Percentiles rank a stretch among this genome's conserved stretches.
Conservation (phyloP, 2,888 invertebrate genomes). For the Drosophila algonquin region DNA sequence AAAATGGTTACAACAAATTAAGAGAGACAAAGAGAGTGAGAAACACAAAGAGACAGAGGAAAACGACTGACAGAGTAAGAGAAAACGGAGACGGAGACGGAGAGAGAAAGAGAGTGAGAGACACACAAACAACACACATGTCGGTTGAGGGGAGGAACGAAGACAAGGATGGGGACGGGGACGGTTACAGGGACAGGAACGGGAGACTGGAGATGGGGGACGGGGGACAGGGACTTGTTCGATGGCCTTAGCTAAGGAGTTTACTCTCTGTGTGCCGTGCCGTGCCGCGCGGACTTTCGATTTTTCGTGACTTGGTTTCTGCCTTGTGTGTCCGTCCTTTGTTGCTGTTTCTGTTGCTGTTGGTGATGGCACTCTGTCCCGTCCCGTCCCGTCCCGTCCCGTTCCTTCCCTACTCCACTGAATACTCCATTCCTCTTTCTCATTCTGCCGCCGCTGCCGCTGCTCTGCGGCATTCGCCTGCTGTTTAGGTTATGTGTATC, state of each 20-base stretch:
- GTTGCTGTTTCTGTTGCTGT: slow-evolving; percentile 31
- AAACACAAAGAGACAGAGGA: background rate
- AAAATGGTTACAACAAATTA: slow-evolving; percentile 54
- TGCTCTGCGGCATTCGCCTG: slow-evolving; percentile 49
- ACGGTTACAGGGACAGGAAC: slow-evolving; percentile 6
- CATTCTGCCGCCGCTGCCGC: slow-evolving; percentile 17
- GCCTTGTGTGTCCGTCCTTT: slow-evolving; percentile 41
- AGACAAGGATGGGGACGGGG: background rate
- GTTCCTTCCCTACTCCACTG: background rate
- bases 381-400: too few relatives aligned
- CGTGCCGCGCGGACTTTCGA: slow-evolving; percentile 64
- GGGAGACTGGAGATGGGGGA: too few relatives aligned
- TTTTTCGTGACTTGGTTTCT: slow-evolving; percentile 67
- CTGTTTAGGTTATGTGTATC: slow-evolving; percentile 59
- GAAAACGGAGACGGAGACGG: background rate
- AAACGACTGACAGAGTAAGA: background rate
- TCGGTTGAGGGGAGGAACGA: background rate
- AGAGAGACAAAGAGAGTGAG: slow-evolving; percentile 8
- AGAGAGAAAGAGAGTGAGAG: background rate
- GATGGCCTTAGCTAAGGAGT: slow-evolving; percentile 1
- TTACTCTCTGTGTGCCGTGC: slow-evolving; percentile 18
- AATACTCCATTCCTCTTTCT: slow-evolving; percentile 10
- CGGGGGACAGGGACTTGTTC: slow-evolving; percentile 3
- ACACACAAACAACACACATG: slow-evolving; percentile 17
- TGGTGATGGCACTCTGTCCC: slow-evolving; percentile 1